A percentile compares a stretch with the other conserved stretches of the same genome.
Evolutionary conservation across 2,113 vertebrate species (phyloP).

Genomic region (Cervus canadensis): DNA sequence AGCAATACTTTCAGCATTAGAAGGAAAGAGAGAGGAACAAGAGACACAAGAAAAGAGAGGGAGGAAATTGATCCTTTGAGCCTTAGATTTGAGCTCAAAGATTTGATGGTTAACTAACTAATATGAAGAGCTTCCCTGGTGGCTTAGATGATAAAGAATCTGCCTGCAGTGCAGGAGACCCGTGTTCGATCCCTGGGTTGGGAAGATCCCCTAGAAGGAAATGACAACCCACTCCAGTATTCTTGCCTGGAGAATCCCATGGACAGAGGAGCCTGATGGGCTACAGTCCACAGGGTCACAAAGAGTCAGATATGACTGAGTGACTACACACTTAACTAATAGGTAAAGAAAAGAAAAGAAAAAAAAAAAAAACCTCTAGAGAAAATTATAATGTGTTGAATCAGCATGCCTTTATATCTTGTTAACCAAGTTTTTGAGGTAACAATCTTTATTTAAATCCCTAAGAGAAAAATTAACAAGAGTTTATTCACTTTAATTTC

Average conservation of each 20-base stretch:
- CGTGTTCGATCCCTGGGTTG: neutral
- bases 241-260: neutral
- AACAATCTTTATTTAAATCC: neutral
- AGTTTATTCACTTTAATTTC: neutral
- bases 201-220: neutral
- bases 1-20: neutral
- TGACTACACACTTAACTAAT: neutral
- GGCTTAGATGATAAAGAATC: neutral
- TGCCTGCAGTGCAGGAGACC: neutral
- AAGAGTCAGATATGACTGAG: neutral
- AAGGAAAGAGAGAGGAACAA: neutral
- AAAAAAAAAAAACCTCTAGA: neutral
- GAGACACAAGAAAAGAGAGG: neutral
- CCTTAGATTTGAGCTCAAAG: neutral
- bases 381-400: neutral
- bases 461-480: neutral
- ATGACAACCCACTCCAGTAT: neutral
- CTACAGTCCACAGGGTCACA: neutral
- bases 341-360: neutral
- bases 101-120: neutral
- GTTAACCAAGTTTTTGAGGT: neutral
- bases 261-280: neutral
- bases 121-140: neutral
- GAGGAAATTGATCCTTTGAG: neutral
- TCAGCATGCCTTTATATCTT: neutral